Evolutionary conservation across 2,888 invertebrate genomes (phyloP), one percentile per base, ranked within the genome.

Genomic region (Ditula angustiorana): DNA sequence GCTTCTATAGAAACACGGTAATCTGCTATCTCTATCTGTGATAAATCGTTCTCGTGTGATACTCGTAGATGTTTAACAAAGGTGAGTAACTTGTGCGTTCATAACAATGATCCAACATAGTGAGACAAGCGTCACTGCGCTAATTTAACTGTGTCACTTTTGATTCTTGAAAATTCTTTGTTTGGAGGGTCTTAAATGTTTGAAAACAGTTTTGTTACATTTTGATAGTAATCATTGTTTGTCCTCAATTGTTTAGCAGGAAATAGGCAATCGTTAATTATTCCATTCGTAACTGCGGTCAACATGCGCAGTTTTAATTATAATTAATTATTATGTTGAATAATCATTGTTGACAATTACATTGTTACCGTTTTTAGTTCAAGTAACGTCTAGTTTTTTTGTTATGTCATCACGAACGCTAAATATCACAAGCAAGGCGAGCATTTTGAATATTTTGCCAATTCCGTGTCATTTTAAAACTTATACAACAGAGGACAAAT

Each of bases 11-110:
- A 64, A 58, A 28, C 30, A 26, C 24, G 21, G 23, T 58, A 58
- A 60, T 44, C 58, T 47, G 3, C 24, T 52, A 58, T 58, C 57
- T 58, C 24, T 52, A 58, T 58, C 57, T 58, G 46, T 50, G 56
- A 46, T 53, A 52, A 44, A 58, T 58, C 10, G 30, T 44, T 58
- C n/a, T 23, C 13, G 33, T 13, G 24, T 52, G 19, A 35, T 58
- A 63, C 44, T 19, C 19, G 1, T 41, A 10, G 41, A 24, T 21
- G 52, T 58, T 41, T 24, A 24, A 11, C 24, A 35, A 49, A 47
- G 24, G 58, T 35, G 58, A 47, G 16, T 23, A 41, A 56, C 26
- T 33, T 52, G 1, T 26, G 26, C 11, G n/a, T 41, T 41, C 28
- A 10, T 16, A 41, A 41, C 16, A 41, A 23, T 26, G 55, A 41